Evolutionary conservation across 2,888 invertebrate genomes (phyloP).

Genomic region (Xiphydria camelus): DNA sequence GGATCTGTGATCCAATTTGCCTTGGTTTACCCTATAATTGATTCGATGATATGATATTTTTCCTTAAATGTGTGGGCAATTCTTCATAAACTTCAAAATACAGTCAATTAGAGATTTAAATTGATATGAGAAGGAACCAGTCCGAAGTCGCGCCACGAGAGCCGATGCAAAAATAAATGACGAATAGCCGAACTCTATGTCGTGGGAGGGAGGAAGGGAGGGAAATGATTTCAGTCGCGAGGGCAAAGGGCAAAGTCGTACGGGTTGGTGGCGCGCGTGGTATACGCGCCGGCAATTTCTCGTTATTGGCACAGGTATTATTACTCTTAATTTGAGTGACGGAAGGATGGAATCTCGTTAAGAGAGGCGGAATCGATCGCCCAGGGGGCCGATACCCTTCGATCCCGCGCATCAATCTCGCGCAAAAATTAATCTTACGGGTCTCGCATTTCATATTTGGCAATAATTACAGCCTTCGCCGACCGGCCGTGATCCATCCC

Average conservation of each 20-base stretch:
- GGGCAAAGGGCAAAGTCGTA: slow-evolving; percentile 18
- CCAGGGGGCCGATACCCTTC: slow-evolving; percentile 39
- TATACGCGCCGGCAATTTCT: slow-evolving; percentile 53
- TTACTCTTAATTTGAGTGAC: slow-evolving; percentile 55
- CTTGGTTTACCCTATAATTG: too few relatives aligned
- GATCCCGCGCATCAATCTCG: slow-evolving; percentile 57
- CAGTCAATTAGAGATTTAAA: too few relatives aligned
- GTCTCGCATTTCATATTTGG: slow-evolving; percentile 57
- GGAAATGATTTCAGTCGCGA: slow-evolving; percentile 3
- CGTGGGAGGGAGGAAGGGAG: not conserved
- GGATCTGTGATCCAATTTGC: too few relatives aligned
- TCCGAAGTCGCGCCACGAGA: too few relatives aligned
- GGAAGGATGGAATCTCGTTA: slow-evolving; percentile 57
- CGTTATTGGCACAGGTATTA: slow-evolving; percentile 55
- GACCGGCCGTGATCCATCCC: slow-evolving; percentile 41
- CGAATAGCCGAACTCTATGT: too few relatives aligned
- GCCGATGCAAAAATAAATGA: too few relatives aligned
- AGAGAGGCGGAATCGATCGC: slow-evolving; percentile 53
- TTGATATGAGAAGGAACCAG: too few relatives aligned
- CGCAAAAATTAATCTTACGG: slow-evolving; percentile 56
- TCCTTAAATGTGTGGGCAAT: too few relatives aligned
- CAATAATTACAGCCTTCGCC: slow-evolving; percentile 56
- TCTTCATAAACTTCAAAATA: too few relatives aligned
- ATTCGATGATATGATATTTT: too few relatives aligned
- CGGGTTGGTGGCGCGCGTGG: too few relatives aligned